Base-by-base conservation (phyloP, 53 echinoderm and acorn worm species). In the Astropecten irregularis region DNA sequence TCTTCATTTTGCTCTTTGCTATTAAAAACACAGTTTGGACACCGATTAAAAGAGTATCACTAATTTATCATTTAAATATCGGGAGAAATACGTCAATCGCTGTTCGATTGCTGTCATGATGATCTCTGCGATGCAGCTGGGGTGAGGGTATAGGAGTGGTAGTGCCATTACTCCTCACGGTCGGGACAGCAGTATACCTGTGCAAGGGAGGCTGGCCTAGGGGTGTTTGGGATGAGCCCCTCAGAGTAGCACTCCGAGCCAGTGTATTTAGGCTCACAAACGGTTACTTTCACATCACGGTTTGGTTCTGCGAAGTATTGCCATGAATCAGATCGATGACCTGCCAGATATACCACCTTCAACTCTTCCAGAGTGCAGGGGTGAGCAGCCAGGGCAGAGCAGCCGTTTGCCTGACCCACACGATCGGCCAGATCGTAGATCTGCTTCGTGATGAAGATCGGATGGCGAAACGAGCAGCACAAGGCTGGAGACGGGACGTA, bases 181-280 rank as follows among this genome's bases (percentile, higher is more conserved):
- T 63, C 22, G 0, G 52, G 73, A 18, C 73, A 73, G 25, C 73
- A 73, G 39, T 52, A 22, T 13, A 26, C 55, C 19, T 3, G 33
- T 4, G 73, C 26, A 20, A 0, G 23, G 6, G 37, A 0, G 19
- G 0, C 0, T 36, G 73, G 73, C 23, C 73, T 73, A 0, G 73
- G 73, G 19, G 73, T 73, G 32, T 71, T 71, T 30, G 71, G 23
- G 1, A 71, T 16, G n/a, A 49, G 15, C 7, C 52, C 71, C 10
- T 73, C 25, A n/a, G n/a, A 16, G 55, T 73, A 73, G 14, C 73
- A 73, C 9, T 73, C 73, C 14, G 1, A 1, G n/a, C 73, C 73
- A 25, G 4, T 2, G 25, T 61, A 33, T 25, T 18, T 0, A 14
- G n/a, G 7, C 5, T 20, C 14, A 19, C 39, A 37, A 0, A 26